Base-by-base conservation (phyloP, 2,797 vertebrate genomes). In the Xiphorhynchus erythropygius region DNA sequence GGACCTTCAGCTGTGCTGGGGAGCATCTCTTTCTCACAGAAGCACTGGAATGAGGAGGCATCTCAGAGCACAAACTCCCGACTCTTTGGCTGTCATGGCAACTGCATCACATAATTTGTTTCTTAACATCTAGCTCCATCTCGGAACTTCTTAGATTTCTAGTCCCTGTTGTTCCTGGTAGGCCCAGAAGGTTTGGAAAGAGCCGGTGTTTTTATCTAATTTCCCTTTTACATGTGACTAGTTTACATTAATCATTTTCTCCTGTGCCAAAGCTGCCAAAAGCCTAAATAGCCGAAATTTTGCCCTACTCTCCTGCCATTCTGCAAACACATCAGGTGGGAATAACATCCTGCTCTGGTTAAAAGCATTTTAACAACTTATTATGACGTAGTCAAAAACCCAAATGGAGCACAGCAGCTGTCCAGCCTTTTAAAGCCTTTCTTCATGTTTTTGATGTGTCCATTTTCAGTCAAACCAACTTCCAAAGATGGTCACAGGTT, bases 51-150 rank as follows among this genome's bases (percentile, higher is more conserved):
- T 18, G 64, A 64, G 86, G 93, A 94, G 57, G 67, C 62, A 91
- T 44, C 84, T 92, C 87, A 62, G 76, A 94, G 42, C 76, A 86
- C 17, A 80, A 92, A 81, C 85, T 82, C 87, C 88, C 90, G 50
- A 37, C 77, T 95, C 77, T 69, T 94, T 25, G 55, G 94, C 90
- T 81, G 95, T 28, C 88, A 90, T 63, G 91, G 80, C 59, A 95
- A 96, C 96, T 63, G 83, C 77, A 93, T 87, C 93, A 86, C 76
- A 86, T 55, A 93, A 90, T 93, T 84, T 81, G 55, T 81, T 94
- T 84, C 93, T 95, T 84, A 88, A 69, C 76, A 59, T 81, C 84
- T 73, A 94, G 70, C 77, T 93, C 74, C 80, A 84, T 95, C 85
- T 93, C 91, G 79, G 59, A 94, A 73, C 59, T 91, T 68, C 84